Conservation (phyloP, 2,797 vertebrate genomes). For the Morus bassanus region DNA sequence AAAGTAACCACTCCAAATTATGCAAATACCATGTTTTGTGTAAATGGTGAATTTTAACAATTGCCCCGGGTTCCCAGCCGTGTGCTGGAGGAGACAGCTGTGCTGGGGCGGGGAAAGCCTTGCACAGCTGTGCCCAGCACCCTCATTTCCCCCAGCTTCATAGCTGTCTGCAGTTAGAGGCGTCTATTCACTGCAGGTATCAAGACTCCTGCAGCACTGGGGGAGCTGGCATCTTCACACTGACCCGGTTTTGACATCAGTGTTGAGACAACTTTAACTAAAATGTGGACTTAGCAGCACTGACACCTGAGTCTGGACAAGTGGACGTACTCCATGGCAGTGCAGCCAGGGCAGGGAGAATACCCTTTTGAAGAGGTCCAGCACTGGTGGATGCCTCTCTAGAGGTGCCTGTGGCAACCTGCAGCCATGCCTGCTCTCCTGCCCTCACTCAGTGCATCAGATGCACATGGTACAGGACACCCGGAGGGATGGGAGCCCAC, state of each 20-base stretch:
- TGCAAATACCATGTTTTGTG: not conserved
- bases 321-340: not conserved
- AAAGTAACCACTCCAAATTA: not conserved
- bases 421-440: not conserved
- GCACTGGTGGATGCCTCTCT: not conserved
- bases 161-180: not conserved
- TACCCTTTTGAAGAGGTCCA: not conserved
- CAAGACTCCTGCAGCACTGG: rapidly evolving
- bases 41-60: not conserved
- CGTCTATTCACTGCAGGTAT: not conserved
- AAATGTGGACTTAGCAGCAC: not conserved
- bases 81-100: not conserved
- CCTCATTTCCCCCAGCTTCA: not conserved
- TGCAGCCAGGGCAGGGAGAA: not conserved
- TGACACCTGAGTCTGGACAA: rapidly evolving
- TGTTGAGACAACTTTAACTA: not conserved
- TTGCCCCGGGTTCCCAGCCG: not conserved
- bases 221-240: not conserved
- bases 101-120: not conserved
- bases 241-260: too few relatives aligned
- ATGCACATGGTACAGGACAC: too few relatives aligned
- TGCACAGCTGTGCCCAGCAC: not conserved
- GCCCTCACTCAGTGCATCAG: not conserved
- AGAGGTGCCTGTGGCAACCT: not conserved
- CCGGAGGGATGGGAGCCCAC: not conserved